Conservation (phyloP, 2,797 vertebrate species). For the Microcaecilia unicolor region DNA sequence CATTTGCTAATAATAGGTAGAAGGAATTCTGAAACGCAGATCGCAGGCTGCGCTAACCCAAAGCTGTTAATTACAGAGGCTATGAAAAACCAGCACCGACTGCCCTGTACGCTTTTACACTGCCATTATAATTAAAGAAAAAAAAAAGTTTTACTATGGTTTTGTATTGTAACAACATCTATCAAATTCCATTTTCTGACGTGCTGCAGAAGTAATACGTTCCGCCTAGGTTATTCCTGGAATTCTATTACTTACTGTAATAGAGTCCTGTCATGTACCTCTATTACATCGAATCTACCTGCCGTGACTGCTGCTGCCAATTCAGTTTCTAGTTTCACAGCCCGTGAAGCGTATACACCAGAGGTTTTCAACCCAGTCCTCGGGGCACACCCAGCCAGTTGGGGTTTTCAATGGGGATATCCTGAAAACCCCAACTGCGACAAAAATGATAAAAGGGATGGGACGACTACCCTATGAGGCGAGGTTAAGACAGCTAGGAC, state of each 20-base stretch:
- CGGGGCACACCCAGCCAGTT: too few species aligned
- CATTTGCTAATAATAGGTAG: slow-evolving; percentile 31
- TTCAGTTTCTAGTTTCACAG: slow-evolving; percentile 15
- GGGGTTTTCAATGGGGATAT: too few species aligned
- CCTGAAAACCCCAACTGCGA: too few species aligned
- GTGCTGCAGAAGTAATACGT: slow-evolving; percentile 49
- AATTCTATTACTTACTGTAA: slow-evolving; percentile 53
- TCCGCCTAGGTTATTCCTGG: slow-evolving; percentile 53
- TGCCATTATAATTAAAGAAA: slow-evolving; percentile 55
- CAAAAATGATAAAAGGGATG: too few species aligned
- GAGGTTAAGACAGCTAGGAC: too few species aligned
- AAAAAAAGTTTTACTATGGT: slow-evolving; percentile 42
- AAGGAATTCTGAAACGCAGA: slow-evolving; percentile 25
- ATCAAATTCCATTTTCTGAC: slow-evolving; percentile 51
- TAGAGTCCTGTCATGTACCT: slow-evolving; percentile 35
- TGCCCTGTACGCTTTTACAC: slow-evolving; percentile 22
- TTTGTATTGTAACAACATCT: slow-evolving; percentile 41
- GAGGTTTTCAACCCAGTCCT: too few species aligned
- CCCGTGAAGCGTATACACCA: slow-evolving; percentile 24
- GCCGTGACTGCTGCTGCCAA: slow-evolving; percentile 14
- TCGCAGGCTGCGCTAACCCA: slow-evolving; percentile 29
- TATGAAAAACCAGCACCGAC: slow-evolving; percentile 12
- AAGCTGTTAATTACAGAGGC: slow-evolving; percentile 40
- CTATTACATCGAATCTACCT: slow-evolving; percentile 27
- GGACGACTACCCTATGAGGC: too few species aligned